Evolutionary conservation across 2,888 invertebrate species (phyloP).

Genomic region (Noctua comes): DNA sequence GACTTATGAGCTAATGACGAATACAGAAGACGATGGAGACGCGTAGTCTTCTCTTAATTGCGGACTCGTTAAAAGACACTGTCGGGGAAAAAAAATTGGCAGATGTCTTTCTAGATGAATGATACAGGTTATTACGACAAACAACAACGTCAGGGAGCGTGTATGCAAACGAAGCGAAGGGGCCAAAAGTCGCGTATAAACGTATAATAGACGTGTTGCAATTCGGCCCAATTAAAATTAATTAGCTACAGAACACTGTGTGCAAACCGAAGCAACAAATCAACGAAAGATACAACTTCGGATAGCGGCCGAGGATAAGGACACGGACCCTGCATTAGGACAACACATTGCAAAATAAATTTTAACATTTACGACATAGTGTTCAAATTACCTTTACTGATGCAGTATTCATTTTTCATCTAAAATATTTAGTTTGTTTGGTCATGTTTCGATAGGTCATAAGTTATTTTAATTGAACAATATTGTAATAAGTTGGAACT

Average conservation of each 20-base stretch:
- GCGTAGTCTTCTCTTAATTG: slow-evolving; percentile 29
- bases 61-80: slow-evolving; percentile 12
- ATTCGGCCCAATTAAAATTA: slow-evolving; percentile 88
- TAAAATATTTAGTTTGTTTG: slow-evolving; percentile 48
- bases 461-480: slow-evolving; percentile 43
- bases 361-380: slow-evolving; percentile 67
- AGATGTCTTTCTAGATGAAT: slow-evolving; percentile 54
- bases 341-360: slow-evolving; percentile 69
- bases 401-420: slow-evolving; percentile 41
- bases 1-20: slow-evolving; percentile 7
- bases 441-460: slow-evolving; percentile 41
- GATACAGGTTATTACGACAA: slow-evolving; percentile 48
- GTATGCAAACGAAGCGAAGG: slow-evolving; percentile 66
- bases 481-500: slow-evolving; percentile 22
- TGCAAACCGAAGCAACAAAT: slow-evolving; percentile 86
- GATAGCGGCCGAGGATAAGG: slow-evolving; percentile 82
- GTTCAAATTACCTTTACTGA: slow-evolving; percentile 63
- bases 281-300: slow-evolving; percentile 85
- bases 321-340: slow-evolving; percentile 71
- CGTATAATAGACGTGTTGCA: slow-evolving; percentile 80
- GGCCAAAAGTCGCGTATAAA: slow-evolving; percentile 73
- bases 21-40: slow-evolving; percentile 24
- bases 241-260: slow-evolving; percentile 87
- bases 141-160: slow-evolving; percentile 47
- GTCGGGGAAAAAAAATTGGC: slow-evolving; percentile 36